A percentile compares a stretch with the other conserved stretches of the same genome.
Evolutionary conservation across 1,140 invertebrate species (phyloP).

Genomic region (Drosophila subobscura): DNA sequence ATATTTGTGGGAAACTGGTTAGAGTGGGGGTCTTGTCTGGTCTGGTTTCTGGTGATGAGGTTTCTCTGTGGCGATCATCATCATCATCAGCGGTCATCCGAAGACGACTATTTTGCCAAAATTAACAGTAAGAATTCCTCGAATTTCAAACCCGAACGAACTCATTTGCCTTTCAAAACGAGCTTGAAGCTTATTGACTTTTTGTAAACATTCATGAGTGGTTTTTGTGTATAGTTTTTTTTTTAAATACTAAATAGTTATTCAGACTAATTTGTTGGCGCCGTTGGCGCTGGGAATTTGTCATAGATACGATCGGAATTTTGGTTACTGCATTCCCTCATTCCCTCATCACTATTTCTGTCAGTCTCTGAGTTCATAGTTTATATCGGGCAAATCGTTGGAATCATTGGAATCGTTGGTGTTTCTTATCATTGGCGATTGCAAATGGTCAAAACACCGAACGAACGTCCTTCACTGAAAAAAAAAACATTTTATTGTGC

Average conservation of each 20-base stretch:
- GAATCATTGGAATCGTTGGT: not conserved
- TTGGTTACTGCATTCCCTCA: slow-evolving; percentile 19
- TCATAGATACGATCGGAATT: slow-evolving; percentile 23
- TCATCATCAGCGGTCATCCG: slow-evolving; percentile 1
- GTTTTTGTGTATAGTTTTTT: slow-evolving; percentile 59
- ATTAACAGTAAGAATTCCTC: slow-evolving; percentile 65
- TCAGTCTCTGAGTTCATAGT: slow-evolving; percentile 35
- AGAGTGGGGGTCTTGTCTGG: not conserved
- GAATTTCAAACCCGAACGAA: slow-evolving; percentile 52
- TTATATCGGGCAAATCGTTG: slow-evolving; percentile 28
- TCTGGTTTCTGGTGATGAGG: not conserved
- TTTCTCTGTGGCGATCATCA: not conserved
- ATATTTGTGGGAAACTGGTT: slow-evolving; percentile 11
- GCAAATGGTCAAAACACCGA: slow-evolving; percentile 31
- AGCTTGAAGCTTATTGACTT: slow-evolving; percentile 57
- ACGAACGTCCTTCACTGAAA: slow-evolving; percentile 37
- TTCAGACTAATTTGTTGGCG: slow-evolving; percentile 44
- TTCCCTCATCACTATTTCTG: not conserved
- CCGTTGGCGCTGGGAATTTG: slow-evolving; percentile 38
- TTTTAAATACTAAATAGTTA: slow-evolving; percentile 4
- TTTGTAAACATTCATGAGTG: slow-evolving; percentile 46
- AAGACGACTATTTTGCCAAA: slow-evolving; percentile 20
- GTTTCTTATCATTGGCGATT: slow-evolving; percentile 27
- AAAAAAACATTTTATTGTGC: slow-evolving; percentile 1
- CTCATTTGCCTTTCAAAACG: slow-evolving; percentile 48